Base-by-base conservation (phyloP, 1,140 invertebrate species). In the Sinella curviseta region DNA sequence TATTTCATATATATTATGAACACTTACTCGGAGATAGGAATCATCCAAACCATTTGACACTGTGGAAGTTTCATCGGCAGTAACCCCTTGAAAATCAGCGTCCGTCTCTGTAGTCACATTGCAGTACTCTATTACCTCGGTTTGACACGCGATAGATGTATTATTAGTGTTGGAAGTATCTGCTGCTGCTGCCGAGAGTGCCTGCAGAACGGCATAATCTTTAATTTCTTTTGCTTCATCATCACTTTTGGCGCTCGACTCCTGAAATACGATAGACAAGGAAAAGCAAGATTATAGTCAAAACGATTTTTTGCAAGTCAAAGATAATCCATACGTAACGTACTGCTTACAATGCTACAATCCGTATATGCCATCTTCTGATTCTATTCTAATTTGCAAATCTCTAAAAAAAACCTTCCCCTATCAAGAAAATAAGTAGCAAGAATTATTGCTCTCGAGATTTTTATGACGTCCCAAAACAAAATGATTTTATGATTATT, bases 21-120 rank as follows among this genome's bases (percentile, higher is more conserved):
- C 24, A 33, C 65, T 30, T 70, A 70, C 65, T n/a, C 65, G 8
- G 12, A 70, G 65, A 33, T 70, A 70, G 65, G 65, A 70, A 33
- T 70, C 65, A 70, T 70, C 65, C 3, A 70, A 24, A 8, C 28
- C 65, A 70, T 70, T 70, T 70, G 65, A n/a, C 65, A 33, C 65
- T 17, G 28, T 30, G 31, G 65, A 17, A 26, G 4, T n/a, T 14
- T 70, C 65, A 17, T 65, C 57, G 24, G 24, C 57, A 17, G 16
- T 4, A 3, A 16, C 30, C n/a, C 31, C 65, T 70, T 30, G 65
- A 8, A 70, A 70, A 33, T 70, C 65, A 70, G 28, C 4, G 26
- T 70, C 65, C 3, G 31, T 70, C 31, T 70, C 26, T 14, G 65
- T 31, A 16, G 65, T 70, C 65, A 31, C 65, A 70, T 33, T 70